A percentile compares a stretch with the other conserved stretches of the same genome.
Conservation (phyloP, 1,140 invertebrate genomes). For the Caenorhabditis latens region DNA sequence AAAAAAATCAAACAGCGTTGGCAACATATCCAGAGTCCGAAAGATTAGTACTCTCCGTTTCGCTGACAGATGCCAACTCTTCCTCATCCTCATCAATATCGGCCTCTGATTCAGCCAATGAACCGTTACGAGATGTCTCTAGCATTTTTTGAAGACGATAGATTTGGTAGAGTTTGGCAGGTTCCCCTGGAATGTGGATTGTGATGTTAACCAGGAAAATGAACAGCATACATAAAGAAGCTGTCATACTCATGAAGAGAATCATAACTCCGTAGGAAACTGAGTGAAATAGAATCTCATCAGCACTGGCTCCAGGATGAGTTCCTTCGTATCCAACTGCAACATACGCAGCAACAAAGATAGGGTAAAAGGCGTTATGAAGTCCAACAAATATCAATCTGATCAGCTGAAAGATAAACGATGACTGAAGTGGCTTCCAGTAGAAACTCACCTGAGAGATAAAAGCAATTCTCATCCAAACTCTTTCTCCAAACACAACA, state of each 20-base stretch:
- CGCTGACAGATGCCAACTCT: neutral
- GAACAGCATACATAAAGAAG: neutral
- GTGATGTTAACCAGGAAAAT: neutral
- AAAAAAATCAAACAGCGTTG: too few species aligned
- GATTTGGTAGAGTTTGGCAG: constrained; percentile 16
- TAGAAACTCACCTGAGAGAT: neutral
- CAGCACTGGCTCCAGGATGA: neutral
- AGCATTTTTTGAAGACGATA: constrained; percentile 3
- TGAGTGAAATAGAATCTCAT: neutral
- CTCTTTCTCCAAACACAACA: neutral
- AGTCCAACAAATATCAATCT: neutral
- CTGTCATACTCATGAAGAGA: neutral
- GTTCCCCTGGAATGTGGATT: neutral
- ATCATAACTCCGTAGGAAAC: neutral
- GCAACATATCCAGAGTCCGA: neutral
- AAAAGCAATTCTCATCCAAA: neutral
- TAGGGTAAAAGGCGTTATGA: neutral
- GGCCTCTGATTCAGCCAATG: neutral
- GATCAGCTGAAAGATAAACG: neutral
- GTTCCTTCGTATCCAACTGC: neutral
- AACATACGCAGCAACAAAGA: neutral
- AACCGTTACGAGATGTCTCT: neutral
- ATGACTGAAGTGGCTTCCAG: neutral
- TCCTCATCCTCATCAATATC: neutral
- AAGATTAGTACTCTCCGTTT: neutral